Evolutionary conservation across 2,797 vertebrate genomes (phyloP).

Genomic region (Alca torda): DNA sequence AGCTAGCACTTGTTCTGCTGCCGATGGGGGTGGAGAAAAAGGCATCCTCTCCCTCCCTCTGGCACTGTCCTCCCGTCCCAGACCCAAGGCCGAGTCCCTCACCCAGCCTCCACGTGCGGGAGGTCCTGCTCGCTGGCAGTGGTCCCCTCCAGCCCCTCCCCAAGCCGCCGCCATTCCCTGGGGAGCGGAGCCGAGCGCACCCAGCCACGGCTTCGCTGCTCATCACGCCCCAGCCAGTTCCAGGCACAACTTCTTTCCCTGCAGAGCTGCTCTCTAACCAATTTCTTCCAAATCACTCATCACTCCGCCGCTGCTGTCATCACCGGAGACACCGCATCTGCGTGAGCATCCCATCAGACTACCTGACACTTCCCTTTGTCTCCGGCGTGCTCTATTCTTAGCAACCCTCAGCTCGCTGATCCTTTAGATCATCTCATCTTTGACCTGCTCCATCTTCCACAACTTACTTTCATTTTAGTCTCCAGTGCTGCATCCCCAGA

Average conservation of each 20-base stretch:
- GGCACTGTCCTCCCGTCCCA: accelerated
- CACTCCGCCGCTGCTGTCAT: neutral
- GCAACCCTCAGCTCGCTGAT: neutral
- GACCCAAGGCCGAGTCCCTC: neutral
- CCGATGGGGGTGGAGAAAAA: neutral
- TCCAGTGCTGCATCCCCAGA: neutral
- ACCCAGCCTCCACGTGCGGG: accelerated
- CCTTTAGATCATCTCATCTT: neutral
- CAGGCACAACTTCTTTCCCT: accelerated
- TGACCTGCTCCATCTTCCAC: neutral
- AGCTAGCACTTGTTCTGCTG: neutral
- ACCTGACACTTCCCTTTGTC: neutral
- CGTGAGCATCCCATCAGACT: neutral
- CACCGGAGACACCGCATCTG: accelerated
- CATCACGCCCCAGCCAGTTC: neutral
- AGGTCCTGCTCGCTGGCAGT: neutral
- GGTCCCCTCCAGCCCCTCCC: neutral
- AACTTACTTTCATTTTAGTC: neutral
- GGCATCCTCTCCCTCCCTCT: neutral
- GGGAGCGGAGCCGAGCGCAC: accelerated
- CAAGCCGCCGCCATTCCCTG: accelerated
- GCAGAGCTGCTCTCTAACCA: neutral
- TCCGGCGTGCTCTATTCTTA: neutral
- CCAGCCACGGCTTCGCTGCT: accelerated
- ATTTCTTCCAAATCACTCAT: neutral